Evolutionary conservation across 1,140 invertebrate genomes (phyloP).

Genomic region (Penaeus japonicus): DNA sequence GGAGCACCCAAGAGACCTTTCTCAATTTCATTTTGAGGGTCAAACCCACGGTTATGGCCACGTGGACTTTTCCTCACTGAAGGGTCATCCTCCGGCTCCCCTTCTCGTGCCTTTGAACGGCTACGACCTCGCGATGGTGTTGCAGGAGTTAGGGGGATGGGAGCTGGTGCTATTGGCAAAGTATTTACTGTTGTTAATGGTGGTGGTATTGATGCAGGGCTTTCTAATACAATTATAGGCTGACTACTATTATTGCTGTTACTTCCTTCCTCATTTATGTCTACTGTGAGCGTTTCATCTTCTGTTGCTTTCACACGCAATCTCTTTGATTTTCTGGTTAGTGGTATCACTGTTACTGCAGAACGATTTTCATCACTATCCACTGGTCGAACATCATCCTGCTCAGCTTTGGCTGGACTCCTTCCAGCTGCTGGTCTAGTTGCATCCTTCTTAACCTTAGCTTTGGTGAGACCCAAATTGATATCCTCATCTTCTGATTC

Average conservation of each 20-base stretch:
- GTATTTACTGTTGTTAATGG: not conserved
- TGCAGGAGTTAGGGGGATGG: not conserved
- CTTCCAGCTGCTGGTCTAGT: not conserved
- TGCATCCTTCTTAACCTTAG: constrained; percentile 36
- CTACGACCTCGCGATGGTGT: constrained; percentile 17
- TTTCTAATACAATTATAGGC: constrained; percentile 35
- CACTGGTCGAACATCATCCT: constrained; percentile 21
- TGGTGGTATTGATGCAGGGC: not conserved
- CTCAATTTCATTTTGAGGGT: constrained; percentile 15
- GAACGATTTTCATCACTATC: constrained; percentile 28
- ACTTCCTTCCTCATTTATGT: constrained; percentile 16
- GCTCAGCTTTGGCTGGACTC: constrained; percentile 36
- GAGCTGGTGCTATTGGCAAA: not conserved
- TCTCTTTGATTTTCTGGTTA: constrained; percentile 29
- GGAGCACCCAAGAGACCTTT: not conserved
- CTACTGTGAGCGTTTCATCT: constrained; percentile 11
- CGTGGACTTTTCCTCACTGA: constrained; percentile 33
- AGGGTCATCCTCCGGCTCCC: constrained; percentile 21
- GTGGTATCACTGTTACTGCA: not conserved
- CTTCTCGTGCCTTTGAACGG: constrained; percentile 20
- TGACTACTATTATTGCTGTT: not conserved
- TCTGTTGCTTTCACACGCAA: constrained; percentile 35
- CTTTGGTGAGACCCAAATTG: constrained; percentile 33
- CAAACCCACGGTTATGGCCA: constrained; percentile 1
- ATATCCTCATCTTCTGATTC: constrained; percentile 52